Percentiles rank a stretch among this genome's conserved stretches.
Evolutionary conservation across 2,797 vertebrate species (phyloP).

Genomic region (Picus viridis): DNA sequence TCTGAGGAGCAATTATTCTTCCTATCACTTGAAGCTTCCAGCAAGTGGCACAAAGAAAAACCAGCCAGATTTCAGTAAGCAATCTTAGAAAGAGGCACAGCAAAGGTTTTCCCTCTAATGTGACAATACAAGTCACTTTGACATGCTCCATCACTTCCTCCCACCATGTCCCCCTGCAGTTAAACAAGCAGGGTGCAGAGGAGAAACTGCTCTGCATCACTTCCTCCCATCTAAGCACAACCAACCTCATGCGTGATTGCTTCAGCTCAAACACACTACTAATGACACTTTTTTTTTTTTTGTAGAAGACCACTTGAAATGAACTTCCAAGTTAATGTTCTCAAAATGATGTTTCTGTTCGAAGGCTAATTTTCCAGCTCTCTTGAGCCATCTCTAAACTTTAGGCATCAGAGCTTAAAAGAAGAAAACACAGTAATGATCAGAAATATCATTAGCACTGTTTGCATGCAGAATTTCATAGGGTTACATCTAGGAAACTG

Average conservation of each 20-base stretch:
- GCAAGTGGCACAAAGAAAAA: neutral
- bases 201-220: neutral
- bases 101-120: neutral
- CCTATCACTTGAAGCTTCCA: neutral
- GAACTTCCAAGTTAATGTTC: neutral
- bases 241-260: rapidly evolving
- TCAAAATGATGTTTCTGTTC: neutral
- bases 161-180: neutral
- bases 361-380: neutral
- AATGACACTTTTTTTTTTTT: neutral
- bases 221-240: rapidly evolving
- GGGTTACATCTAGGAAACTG: neutral
- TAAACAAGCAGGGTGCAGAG: neutral
- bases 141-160: neutral
- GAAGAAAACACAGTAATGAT: neutral
- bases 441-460: neutral
- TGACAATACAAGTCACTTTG: neutral
- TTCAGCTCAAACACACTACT: neutral
- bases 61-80: neutral
- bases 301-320: neutral
- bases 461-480: neutral
- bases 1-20: neutral
- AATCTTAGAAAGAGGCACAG: neutral
- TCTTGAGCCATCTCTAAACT: neutral
- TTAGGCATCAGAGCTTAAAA: neutral